These are phyloP conservation scores for Bos taurus DNA, from an alignment of 2,113 vertebrate genomes.

Conservation along the genomic window DNA sequence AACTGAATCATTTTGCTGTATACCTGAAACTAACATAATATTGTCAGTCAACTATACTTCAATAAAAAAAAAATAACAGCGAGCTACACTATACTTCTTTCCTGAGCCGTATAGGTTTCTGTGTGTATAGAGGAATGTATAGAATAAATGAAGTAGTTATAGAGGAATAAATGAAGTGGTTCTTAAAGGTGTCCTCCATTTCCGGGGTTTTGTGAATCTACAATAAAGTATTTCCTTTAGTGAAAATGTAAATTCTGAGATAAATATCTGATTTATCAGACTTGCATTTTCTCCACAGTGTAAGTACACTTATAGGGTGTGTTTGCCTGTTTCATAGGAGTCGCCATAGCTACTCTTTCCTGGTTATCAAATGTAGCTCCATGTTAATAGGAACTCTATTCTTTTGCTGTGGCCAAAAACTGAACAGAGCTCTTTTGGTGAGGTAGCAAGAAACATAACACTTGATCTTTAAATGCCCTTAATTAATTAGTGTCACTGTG, in stretches of 20 bases:
- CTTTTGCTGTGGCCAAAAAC: neutral
- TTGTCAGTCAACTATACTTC: neutral
- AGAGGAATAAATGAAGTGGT: neutral
- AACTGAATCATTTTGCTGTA: neutral
- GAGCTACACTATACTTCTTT: neutral
- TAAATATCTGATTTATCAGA: neutral
- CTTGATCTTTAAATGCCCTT: neutral
- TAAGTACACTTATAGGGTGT: neutral
- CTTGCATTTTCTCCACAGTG: neutral
- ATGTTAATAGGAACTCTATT: neutral
- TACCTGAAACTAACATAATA: neutral
- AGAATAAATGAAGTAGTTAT: neutral
- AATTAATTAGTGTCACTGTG: neutral
- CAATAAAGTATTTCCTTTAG: neutral
- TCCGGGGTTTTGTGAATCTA: neutral
- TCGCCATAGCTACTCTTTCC: neutral
- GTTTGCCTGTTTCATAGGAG: neutral
- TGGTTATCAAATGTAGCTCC: neutral
- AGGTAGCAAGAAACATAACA: neutral
- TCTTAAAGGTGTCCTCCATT: neutral
- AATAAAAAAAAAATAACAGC: neutral
- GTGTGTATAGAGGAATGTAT: neutral
- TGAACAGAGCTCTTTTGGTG: neutral
- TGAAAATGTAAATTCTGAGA: conserved; percentile 20
- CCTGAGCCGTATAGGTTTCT: neutral